Conservation (phyloP, 2,888 invertebrate genomes). For the Drosophila prostipennis region DNA sequence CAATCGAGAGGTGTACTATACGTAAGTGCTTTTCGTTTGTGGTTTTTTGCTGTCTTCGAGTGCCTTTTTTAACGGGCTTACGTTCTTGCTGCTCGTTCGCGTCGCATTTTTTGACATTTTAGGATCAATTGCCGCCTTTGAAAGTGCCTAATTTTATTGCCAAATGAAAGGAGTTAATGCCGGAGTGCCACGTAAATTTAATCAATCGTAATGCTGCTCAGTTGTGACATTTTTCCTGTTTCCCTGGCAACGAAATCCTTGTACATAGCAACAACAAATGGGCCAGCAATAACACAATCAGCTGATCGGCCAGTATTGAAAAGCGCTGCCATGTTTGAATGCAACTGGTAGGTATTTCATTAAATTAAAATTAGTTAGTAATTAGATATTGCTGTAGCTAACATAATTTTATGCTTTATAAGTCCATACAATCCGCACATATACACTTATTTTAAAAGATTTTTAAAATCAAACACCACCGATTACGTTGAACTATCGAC, state of each 20-base stretch:
- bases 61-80: constrained; percentile 38
- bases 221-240: constrained; percentile 62
- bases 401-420: no score
- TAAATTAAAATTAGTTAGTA: no score
- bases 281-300: constrained; percentile 38
- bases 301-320: constrained; percentile 50
- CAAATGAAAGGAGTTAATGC: neutral
- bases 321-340: neutral
- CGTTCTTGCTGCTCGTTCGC: constrained; percentile 53
- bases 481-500: neutral
- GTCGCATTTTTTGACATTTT: constrained; percentile 61
- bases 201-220: constrained; percentile 64
- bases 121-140: neutral
- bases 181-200: constrained; percentile 47
- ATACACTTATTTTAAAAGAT: neutral
- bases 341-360: constrained; percentile 23
- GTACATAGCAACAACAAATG: constrained; percentile 63
- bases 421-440: neutral
- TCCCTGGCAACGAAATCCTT: constrained; percentile 52
- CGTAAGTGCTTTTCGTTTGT: neutral
- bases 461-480: neutral
- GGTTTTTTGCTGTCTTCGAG: neutral
- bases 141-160: neutral
- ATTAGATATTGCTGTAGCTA: no score
- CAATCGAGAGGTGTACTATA: constrained; percentile 12